These are phyloP conservation scores for Solenopsis fugax DNA, from an alignment of 1,140 invertebrate genomes.

Conservation along the genomic window DNA sequence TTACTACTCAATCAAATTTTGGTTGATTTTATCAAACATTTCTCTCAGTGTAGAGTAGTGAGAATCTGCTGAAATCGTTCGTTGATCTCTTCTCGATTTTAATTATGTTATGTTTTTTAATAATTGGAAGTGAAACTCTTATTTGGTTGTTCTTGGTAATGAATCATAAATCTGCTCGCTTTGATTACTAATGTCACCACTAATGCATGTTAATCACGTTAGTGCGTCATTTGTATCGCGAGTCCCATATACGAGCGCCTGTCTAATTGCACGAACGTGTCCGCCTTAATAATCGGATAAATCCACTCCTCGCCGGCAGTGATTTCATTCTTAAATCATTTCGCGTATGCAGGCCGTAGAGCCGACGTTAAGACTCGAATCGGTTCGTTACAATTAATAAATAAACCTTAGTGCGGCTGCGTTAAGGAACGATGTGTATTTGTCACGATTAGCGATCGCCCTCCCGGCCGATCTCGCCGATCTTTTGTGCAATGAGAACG, in stretches of 20 bases:
- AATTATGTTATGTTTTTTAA: background rate
- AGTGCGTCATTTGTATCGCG: conserved; percentile 9
- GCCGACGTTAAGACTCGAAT: conserved; percentile 28
- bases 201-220: conserved; percentile 18
- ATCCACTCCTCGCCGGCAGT: conserved; percentile 25
- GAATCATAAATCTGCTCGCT: background rate
- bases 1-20: too few relatives aligned
- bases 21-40: too few relatives aligned
- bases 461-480: conserved; percentile 21
- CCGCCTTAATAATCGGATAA: conserved; percentile 31
- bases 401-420: conserved; percentile 35
- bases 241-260: background rate
- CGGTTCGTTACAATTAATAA: conserved; percentile 57
- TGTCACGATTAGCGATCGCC: conserved; percentile 69
- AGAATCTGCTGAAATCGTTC: too few relatives aligned
- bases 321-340: conserved; percentile 19
- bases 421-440: conserved; percentile 70
- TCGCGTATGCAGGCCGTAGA: background rate
- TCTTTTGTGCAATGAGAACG: conserved; percentile 61
- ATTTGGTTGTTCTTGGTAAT: background rate
- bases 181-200: conserved; percentile 17
- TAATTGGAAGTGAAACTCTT: background rate
- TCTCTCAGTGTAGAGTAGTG: too few relatives aligned
- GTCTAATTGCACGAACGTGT: conserved; percentile 21
- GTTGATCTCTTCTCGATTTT: too few relatives aligned